Evolutionary conservation across 2,113 vertebrate genomes (phyloP).

Genomic region (Peucedramus taeniatus): DNA sequence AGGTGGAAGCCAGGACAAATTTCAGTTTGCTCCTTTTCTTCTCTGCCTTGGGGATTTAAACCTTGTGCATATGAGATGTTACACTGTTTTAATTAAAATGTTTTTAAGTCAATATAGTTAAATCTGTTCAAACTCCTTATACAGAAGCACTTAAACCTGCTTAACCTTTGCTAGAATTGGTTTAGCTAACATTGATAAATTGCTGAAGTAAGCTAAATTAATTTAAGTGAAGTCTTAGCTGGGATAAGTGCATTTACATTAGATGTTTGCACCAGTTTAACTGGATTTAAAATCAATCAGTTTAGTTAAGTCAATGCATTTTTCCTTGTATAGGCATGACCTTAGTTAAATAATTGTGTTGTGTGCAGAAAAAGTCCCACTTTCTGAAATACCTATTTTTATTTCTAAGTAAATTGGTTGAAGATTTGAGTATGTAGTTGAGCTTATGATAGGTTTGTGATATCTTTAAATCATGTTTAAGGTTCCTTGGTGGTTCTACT

Average conservation of each 20-base stretch:
- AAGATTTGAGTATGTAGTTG: neutral
- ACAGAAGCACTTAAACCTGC: slow-evolving; percentile 41
- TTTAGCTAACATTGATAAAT: slow-evolving; percentile 52
- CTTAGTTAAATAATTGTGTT: slow-evolving; percentile 31
- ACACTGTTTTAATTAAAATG: slow-evolving; percentile 36
- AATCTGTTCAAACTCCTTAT: slow-evolving; percentile 11
- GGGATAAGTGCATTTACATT: slow-evolving; percentile 38
- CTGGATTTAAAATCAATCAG: slow-evolving; percentile 40
- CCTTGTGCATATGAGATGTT: neutral
- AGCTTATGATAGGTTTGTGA: neutral
- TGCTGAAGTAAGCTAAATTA: slow-evolving; percentile 57
- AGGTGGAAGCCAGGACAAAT: neutral
- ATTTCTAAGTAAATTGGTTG: neutral
- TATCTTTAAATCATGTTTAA: neutral
- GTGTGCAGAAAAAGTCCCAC: neutral
- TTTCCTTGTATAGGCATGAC: slow-evolving; percentile 22
- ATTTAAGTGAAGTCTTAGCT: slow-evolving; percentile 47
- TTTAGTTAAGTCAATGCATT: slow-evolving; percentile 28
- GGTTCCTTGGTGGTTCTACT: neutral
- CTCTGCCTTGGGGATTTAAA: neutral
- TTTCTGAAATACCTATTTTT: neutral
- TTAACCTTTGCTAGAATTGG: slow-evolving; percentile 48
- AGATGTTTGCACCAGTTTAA: slow-evolving; percentile 51
- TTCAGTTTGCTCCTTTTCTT: neutral
- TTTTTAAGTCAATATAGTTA: slow-evolving; percentile 46